Conservation (phyloP, 2,888 invertebrate genomes). For the Argynnis bischoffii region DNA sequence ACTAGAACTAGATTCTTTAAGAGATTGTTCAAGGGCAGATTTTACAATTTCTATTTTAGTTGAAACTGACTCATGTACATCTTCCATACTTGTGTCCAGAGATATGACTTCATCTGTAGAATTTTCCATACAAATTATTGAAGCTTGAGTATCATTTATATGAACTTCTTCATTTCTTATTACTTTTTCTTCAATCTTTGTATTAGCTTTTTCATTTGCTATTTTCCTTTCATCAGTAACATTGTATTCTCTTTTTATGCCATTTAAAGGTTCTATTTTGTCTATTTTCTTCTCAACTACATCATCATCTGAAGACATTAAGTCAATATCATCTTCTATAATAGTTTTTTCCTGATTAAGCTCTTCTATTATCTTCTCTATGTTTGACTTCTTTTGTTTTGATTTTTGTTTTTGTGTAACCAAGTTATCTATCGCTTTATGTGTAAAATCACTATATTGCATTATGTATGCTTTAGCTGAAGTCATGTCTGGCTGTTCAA, state of each 20-base stretch:
- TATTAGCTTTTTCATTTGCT: constrained; percentile 10
- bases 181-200: constrained; percentile 10
- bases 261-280: neutral
- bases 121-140: constrained; percentile 59
- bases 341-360: constrained; percentile 64
- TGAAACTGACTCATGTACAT: constrained; percentile 36
- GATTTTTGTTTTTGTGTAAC: constrained; percentile 58
- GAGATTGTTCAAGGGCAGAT: constrained; percentile 20
- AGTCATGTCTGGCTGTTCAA: constrained; percentile 69
- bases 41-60: neutral
- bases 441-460: constrained; percentile 89
- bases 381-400: constrained; percentile 51
- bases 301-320: constrained; percentile 54
- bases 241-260: constrained; percentile 39
- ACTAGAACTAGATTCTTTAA: constrained; percentile 58
- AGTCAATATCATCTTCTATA: constrained; percentile 59
- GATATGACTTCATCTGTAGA: constrained; percentile 52
- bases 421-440: constrained; percentile 85
- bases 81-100: constrained; percentile 59
- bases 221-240: neutral
- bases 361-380: constrained; percentile 66
- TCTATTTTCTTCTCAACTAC: constrained; percentile 49
- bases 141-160: constrained; percentile 53
- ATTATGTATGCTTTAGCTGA: constrained; percentile 88
- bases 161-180: constrained; percentile 30